A percentile compares a stretch with the other conserved stretches of the same genome.
These are phyloP conservation scores for Osmoderma eremita DNA, from an alignment of 2,888 invertebrate species.

Conservation along the genomic window DNA sequence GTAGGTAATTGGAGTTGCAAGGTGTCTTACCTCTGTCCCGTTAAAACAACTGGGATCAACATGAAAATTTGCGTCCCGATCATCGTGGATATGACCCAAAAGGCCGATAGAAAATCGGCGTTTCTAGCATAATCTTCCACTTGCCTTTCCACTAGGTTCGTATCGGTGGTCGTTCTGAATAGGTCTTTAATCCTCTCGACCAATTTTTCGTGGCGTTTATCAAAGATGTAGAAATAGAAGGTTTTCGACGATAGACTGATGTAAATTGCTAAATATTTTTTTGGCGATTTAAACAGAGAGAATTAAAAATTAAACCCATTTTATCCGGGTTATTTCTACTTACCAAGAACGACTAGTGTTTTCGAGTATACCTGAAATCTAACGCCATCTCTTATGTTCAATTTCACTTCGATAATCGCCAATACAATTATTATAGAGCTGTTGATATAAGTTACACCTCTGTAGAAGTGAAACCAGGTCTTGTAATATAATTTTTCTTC, in stretches of 20 bases:
- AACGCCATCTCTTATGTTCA: not conserved
- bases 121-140: not conserved
- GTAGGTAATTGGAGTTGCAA: not conserved
- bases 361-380: slow-evolving; percentile 19
- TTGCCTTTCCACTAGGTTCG: not conserved
- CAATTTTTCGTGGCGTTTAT: not conserved
- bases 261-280: slow-evolving; percentile 10
- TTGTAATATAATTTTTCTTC: slow-evolving; percentile 3
- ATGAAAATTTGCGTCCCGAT: slow-evolving; percentile 23
- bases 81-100: slow-evolving; percentile 23
- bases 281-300: not conserved
- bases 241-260: slow-evolving; percentile 17
- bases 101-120: slow-evolving; percentile 13
- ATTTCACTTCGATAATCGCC: slow-evolving; percentile 5
- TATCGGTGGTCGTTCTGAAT: slow-evolving; percentile 1
- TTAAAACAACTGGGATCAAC: slow-evolving; percentile 14
- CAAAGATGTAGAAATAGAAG: slow-evolving; percentile 12
- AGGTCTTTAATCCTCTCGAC: not conserved
- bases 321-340: not conserved
- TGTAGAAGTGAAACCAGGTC: slow-evolving; percentile 9
- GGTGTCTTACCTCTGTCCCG: slow-evolving; percentile 6
- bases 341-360: slow-evolving; percentile 12
- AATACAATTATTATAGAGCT: slow-evolving; percentile 4
- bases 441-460: not conserved
- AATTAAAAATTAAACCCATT: not conserved